Percentiles rank a stretch among this genome's conserved stretches.
Evolutionary conservation across 2,113 vertebrate species (phyloP).

Genomic region (Oreotragus oreotragus): DNA sequence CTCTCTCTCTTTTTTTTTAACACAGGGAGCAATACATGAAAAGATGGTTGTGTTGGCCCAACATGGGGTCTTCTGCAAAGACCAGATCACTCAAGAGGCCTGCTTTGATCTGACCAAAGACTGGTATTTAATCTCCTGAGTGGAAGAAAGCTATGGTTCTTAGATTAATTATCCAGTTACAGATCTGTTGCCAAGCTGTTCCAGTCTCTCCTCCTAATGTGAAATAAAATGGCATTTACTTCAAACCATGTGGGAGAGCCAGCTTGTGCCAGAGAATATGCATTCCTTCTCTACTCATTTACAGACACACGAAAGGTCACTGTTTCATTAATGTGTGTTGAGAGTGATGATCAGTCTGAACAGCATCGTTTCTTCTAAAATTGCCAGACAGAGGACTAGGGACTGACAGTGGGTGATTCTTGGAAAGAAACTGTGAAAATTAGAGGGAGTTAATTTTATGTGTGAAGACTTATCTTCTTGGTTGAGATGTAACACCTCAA

Average conservation of each 20-base stretch:
- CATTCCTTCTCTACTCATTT: background rate
- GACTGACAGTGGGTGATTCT: background rate
- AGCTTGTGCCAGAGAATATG: background rate
- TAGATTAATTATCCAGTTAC: conserved; percentile 52
- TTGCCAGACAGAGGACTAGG: background rate
- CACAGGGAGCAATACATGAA: background rate
- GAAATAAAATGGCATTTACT: conserved; percentile 57
- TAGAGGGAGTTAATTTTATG: background rate
- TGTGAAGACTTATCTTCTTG: conserved; percentile 2
- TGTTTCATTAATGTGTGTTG: background rate
- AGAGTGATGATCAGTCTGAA: background rate
- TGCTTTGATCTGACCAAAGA: conserved; percentile 59
- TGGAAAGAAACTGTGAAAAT: background rate
- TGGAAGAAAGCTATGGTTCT: conserved; percentile 49
- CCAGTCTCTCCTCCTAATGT: conserved; percentile 20
- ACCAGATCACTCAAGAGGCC: conserved; percentile 45
- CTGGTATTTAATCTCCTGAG: conserved; percentile 37
- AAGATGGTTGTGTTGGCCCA: conserved; percentile 34
- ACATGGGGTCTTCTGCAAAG: conserved; percentile 33
- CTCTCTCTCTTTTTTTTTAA: background rate
- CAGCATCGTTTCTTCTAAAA: background rate
- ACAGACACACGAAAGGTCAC: background rate
- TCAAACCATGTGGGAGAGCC: conserved; percentile 8
- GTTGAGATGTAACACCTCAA: background rate
- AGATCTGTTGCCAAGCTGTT: conserved; percentile 58